Evolutionary conservation across 2,113 vertebrate species (phyloP), one percentile per base, ranked within the genome.

Genomic region (Parus major): DNA sequence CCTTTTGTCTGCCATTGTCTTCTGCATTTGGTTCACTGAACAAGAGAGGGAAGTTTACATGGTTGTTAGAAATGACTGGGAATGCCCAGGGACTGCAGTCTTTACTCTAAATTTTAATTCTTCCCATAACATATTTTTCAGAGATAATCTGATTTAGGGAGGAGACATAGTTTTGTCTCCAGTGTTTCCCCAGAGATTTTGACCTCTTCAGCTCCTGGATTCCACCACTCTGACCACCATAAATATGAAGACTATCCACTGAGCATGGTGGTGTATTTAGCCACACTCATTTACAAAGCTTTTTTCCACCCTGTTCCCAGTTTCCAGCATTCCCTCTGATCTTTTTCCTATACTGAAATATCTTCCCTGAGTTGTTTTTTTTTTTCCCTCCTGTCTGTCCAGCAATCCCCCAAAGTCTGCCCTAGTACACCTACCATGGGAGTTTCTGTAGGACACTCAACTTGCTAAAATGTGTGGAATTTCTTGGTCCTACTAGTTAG

Each of bases 401-500:
- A 75, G 75, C 66, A 86, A 94, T 53, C 33, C 24, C 57, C 65
- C 53, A 39, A 91, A 81, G 65, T 57, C 86, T 93, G 47, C 55
- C 61, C 75, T 91, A 90, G 12, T 19, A 60, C 64, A 60, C 64
- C 92, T 60, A 78, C 80, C 73, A 86, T 11, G 42, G 71, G 79
- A 91, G 68, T 55, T 90, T 78, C 52, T 90, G 90, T 42, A 97
- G 92, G 93, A 82, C 89, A 81, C 75, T 87, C 81, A 53, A 64
- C 86, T 82, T 92, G 24, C 65, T 93, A 23, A 95, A 95, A 93
- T 93, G 71, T 13, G 12, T 69, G 94, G 91, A 92, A 96, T 96
- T 93, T 64, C 64, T 95, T 86, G 83, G 79, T 82, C 76, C 78
- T 92, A 31, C 97, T 92, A 93, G 96, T 96, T 83, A 91, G 94